Evolutionary conservation across 1,140 invertebrate species (phyloP).

Genomic region (Dermatophagoides farinae): DNA sequence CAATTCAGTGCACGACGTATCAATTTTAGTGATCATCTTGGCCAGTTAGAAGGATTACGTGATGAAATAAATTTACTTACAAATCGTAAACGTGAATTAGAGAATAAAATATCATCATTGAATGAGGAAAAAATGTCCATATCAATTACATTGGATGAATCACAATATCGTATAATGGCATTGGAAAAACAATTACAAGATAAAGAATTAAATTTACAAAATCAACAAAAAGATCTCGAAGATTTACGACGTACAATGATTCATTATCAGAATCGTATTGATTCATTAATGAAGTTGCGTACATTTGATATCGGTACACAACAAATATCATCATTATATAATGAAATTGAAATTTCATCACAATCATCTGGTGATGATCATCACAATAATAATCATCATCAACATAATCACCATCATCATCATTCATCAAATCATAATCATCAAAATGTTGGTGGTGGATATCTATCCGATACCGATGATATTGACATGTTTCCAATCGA

Average conservation of each 20-base stretch:
- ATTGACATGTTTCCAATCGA: background rate
- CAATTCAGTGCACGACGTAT: slow-evolving; percentile 53
- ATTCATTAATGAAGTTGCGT: slow-evolving; percentile 18
- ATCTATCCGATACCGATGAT: too few species aligned
- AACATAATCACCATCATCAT: too few species aligned
- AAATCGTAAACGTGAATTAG: slow-evolving; percentile 61
- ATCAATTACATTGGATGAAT: slow-evolving; percentile 56
- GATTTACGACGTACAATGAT: slow-evolving; percentile 37
- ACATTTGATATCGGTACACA: background rate
- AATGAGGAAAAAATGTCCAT: slow-evolving; percentile 55
- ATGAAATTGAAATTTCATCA: slow-evolving; percentile 33
- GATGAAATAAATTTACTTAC: slow-evolving; percentile 66
- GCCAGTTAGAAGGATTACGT: slow-evolving; percentile 60
- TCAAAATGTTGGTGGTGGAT: too few species aligned
- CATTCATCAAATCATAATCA: too few species aligned
- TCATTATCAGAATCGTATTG: slow-evolving; percentile 27
- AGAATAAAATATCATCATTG: slow-evolving; percentile 41
- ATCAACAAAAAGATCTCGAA: slow-evolving; percentile 34
- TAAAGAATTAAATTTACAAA: slow-evolving; percentile 24
- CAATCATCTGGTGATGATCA: slow-evolving; percentile 18
- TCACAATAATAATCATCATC: background rate
- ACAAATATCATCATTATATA: slow-evolving; percentile 26
- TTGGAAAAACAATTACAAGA: slow-evolving; percentile 36
- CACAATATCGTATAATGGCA: slow-evolving; percentile 59
- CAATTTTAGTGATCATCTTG: slow-evolving; percentile 60